These are phyloP conservation scores for Meriones unguiculatus DNA, from an alignment of 2,113 vertebrate species.

Conservation along the genomic window DNA sequence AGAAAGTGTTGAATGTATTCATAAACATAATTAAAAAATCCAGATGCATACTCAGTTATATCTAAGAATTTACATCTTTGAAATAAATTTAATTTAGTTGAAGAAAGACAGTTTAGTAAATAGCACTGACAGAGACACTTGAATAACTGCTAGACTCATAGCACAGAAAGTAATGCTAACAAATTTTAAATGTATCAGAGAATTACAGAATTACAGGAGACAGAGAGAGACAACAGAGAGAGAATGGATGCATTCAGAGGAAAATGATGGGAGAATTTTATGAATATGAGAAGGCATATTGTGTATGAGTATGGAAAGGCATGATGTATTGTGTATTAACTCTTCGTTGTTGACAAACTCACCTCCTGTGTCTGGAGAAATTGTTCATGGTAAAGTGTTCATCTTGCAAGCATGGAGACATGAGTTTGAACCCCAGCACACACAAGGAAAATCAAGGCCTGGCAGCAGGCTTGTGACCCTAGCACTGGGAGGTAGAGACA, in stretches of 20 bases:
- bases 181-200: slow-evolving; percentile 32
- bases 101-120: background rate
- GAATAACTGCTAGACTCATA: background rate
- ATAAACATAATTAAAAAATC: background rate
- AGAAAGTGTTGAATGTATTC: background rate
- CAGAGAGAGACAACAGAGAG: background rate
- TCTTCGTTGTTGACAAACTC: background rate
- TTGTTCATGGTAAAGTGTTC: background rate
- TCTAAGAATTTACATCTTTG: background rate
- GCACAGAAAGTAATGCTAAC: background rate
- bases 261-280: background rate
- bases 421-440: background rate
- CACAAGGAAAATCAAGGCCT: background rate
- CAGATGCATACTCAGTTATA: slow-evolving; percentile 2
- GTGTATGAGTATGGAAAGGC: background rate
- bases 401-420: background rate
- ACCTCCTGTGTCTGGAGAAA: background rate
- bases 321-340: background rate
- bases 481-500: background rate
- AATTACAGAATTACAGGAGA: background rate
- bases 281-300: background rate
- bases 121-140: background rate
- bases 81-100: background rate
- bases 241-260: background rate
- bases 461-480: background rate